These are phyloP conservation scores for Tanytarsus gracilentus DNA, from an alignment of 2,888 invertebrate genomes.

Conservation along the genomic window DNA sequence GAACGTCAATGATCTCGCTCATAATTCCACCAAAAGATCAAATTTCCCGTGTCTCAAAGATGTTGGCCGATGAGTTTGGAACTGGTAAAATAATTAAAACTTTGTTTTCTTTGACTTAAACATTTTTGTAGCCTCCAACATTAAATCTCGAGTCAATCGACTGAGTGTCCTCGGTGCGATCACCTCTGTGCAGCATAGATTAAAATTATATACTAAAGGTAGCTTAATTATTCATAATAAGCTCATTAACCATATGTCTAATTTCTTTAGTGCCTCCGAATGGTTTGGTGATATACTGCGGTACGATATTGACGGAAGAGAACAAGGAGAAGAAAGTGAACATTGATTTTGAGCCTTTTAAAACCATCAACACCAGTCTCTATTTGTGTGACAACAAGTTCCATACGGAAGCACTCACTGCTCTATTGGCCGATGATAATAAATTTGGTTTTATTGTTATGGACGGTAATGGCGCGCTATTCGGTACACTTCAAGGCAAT, in stretches of 20 bases:
- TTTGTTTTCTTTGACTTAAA: too few species aligned
- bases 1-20: slow-evolving; percentile 99
- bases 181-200: slow-evolving; percentile 97
- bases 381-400: slow-evolving; percentile 99
- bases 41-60: slow-evolving; percentile 97
- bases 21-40: slow-evolving; percentile 99
- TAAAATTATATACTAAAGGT: slow-evolving; percentile 99
- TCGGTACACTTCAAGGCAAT: slow-evolving; percentile 77
- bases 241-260: background rate
- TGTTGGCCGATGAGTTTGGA: slow-evolving; percentile 99
- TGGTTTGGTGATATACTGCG: slow-evolving; percentile 99
- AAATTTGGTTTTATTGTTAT: slow-evolving; percentile 99
- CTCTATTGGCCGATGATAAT: slow-evolving; percentile 95
- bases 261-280: slow-evolving; percentile 83
- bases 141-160: slow-evolving; percentile 97
- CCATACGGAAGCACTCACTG: slow-evolving; percentile 92
- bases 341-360: slow-evolving; percentile 99
- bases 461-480: slow-evolving; percentile 99
- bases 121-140: slow-evolving; percentile 99
- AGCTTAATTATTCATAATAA: slow-evolving; percentile 30
- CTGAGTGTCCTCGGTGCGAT: slow-evolving; percentile 98
- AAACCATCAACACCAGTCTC: slow-evolving; percentile 98
- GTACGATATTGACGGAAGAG: slow-evolving; percentile 99
- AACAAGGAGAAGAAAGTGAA: slow-evolving; percentile 99
- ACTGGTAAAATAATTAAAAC: too few species aligned